Evolutionary conservation across 2,797 vertebrate genomes (phyloP).

Genomic region (Diglossa cyanea): DNA sequence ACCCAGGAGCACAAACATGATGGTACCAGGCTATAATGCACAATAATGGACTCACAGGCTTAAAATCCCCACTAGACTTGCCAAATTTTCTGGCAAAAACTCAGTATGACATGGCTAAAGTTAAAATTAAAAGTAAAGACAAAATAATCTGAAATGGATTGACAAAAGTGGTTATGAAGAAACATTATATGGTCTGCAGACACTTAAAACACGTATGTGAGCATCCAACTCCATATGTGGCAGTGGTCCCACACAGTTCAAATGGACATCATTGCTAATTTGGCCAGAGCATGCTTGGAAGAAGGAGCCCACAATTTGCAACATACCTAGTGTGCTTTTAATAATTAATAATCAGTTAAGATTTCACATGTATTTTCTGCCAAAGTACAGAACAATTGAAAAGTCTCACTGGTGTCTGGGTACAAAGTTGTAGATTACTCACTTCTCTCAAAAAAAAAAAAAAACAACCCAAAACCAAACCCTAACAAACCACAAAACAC

Average conservation of each 20-base stretch:
- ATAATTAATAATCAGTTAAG: neutral
- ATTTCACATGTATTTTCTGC: neutral
- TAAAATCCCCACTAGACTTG: neutral
- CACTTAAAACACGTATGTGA: rapidly evolving
- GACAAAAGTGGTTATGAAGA: neutral
- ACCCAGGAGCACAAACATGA: rapidly evolving
- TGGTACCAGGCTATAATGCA: neutral
- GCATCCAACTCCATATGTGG: rapidly evolving
- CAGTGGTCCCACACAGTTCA: neutral
- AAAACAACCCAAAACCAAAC: neutral
- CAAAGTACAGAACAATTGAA: neutral
- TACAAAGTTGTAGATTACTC: neutral
- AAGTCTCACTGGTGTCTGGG: neutral
- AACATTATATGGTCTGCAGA: neutral
- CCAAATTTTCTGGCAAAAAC: neutral
- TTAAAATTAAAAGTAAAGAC: neutral
- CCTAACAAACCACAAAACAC: neutral
- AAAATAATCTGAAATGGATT: neutral
- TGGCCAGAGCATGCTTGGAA: neutral
- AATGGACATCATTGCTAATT: rapidly evolving
- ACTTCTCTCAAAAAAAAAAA: neutral
- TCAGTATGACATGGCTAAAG: neutral
- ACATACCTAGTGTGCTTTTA: neutral
- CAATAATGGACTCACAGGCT: neutral
- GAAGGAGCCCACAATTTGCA: neutral